Conservation (phyloP, 2,888 invertebrate genomes). For the Plagodis pulveraria region DNA sequence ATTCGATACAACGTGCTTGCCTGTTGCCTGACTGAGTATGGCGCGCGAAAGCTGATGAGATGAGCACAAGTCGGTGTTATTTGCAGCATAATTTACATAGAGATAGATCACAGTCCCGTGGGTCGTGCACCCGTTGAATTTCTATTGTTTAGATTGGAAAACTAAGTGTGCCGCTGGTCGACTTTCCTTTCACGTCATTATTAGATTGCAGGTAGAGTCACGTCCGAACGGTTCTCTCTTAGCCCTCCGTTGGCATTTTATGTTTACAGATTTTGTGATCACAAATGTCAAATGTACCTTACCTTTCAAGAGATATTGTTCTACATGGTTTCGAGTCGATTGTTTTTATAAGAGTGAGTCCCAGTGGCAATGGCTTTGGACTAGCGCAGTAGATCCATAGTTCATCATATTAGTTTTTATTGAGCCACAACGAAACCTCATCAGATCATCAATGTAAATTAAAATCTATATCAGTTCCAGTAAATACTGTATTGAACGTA, state of each 20-base stretch:
- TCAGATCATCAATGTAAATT: no score
- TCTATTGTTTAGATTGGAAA: conserved; percentile 85
- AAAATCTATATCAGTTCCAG: no score
- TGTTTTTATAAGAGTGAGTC: no score
- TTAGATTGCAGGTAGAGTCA: conserved; percentile 62
- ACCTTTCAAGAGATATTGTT: neutral
- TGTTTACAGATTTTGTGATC: neutral
- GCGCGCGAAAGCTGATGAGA: conserved; percentile 72
- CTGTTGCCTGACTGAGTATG: conserved; percentile 12
- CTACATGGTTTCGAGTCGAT: neutral
- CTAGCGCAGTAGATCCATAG: no score
- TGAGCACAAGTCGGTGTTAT: conserved; percentile 77
- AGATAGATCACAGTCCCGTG: conserved; percentile 80
- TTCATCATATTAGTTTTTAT: no score
- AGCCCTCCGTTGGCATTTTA: neutral
- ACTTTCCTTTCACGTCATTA: conserved; percentile 78
- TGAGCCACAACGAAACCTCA: no score
- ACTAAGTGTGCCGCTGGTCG: conserved; percentile 76
- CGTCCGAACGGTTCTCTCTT: conserved; percentile 11
- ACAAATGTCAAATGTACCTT: neutral
- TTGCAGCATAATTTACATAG: conserved; percentile 84
- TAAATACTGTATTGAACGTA: no score
- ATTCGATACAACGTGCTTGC: no score
- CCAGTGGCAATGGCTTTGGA: no score
- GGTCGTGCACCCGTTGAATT: conserved; percentile 82